Evolutionary conservation across 1,140 invertebrate species (phyloP).

Genomic region (Zaprionus africanus): DNA sequence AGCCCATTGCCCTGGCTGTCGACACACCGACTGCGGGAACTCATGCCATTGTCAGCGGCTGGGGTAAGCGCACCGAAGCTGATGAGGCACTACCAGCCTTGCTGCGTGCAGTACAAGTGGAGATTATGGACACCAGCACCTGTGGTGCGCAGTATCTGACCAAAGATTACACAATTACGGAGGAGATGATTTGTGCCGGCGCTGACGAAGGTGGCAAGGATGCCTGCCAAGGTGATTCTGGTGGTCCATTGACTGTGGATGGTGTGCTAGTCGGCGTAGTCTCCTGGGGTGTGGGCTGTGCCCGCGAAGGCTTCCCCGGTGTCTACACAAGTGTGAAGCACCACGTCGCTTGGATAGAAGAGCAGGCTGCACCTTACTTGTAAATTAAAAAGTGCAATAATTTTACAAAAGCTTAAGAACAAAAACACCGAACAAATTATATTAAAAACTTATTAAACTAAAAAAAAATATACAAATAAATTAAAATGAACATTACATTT

Average conservation of each 20-base stretch:
- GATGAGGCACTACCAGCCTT: constrained; percentile 55
- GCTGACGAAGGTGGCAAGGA: constrained; percentile 63
- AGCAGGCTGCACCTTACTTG: constrained; percentile 61
- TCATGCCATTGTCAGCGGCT: constrained; percentile 84
- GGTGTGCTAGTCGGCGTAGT: constrained; percentile 63
- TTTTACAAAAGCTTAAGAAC: constrained; percentile 32
- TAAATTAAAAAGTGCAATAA: constrained; percentile 7
- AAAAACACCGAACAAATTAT: constrained; percentile 58
- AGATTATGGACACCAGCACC: constrained; percentile 76
- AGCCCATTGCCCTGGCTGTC: constrained; percentile 67
- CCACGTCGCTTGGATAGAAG: constrained; percentile 67
- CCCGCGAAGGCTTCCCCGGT: constrained; percentile 64
- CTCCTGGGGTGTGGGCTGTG: constrained; percentile 71
- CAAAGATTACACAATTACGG: constrained; percentile 85
- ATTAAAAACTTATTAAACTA: background rate
- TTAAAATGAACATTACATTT: background rate
- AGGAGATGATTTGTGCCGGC: constrained; percentile 90
- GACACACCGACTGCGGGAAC: constrained; percentile 45
- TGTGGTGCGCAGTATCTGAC: constrained; percentile 65
- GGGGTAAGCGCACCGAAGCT: constrained; percentile 82
- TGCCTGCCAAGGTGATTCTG: constrained; percentile 65
- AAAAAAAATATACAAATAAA: constrained; percentile 5
- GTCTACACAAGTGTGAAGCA: constrained; percentile 67
- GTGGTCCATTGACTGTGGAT: constrained; percentile 62
- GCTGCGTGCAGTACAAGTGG: constrained; percentile 77